phyloP scores from a whole-genome alignment of 2,797 vertebrate species.

The Salarias fasciatus region DNA sequence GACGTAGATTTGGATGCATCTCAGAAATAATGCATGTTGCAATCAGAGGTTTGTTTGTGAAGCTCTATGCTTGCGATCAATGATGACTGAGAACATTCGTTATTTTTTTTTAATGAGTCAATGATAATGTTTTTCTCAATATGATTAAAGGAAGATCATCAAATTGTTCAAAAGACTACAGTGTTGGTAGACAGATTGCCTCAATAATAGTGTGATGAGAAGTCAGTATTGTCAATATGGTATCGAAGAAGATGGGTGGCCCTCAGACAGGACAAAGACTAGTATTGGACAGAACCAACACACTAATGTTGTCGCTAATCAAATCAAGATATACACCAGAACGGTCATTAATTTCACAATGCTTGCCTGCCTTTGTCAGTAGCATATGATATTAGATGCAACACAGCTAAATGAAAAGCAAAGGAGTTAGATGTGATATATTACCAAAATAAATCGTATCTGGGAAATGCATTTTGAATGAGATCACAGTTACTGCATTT shows the following conservation, averaged over 20 bases:
- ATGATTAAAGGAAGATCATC: slow-evolving; percentile 22
- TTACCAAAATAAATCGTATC: slow-evolving; percentile 86
- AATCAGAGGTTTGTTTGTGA: slow-evolving; percentile 54
- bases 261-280: slow-evolving; percentile 59
- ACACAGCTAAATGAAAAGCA: slow-evolving; percentile 87
- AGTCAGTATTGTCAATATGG: slow-evolving; percentile 11
- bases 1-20: slow-evolving; percentile 44
- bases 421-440: slow-evolving; percentile 85
- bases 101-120: slow-evolving; percentile 24
- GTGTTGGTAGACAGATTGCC: slow-evolving; percentile 46
- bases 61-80: slow-evolving; percentile 11
- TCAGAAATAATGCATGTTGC: slow-evolving; percentile 41
- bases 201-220: slow-evolving; percentile 44
- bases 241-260: slow-evolving; percentile 26
- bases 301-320: slow-evolving; percentile 79
- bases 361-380: slow-evolving; percentile 79
- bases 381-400: slow-evolving; percentile 86
- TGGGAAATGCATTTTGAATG: slow-evolving; percentile 79
- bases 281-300: slow-evolving; percentile 29
- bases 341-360: slow-evolving; percentile 86
- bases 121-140: slow-evolving; percentile 26
- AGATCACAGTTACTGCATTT: slow-evolving; percentile 85
- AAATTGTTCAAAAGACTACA: slow-evolving; percentile 37
- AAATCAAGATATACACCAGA: slow-evolving; percentile 81
- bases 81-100: slow-evolving; percentile 24